A percentile compares a stretch with the other conserved stretches of the same genome.
phyloP scores from a whole-genome alignment of 2,113 vertebrate species.

The Arothron firmamentum region DNA sequence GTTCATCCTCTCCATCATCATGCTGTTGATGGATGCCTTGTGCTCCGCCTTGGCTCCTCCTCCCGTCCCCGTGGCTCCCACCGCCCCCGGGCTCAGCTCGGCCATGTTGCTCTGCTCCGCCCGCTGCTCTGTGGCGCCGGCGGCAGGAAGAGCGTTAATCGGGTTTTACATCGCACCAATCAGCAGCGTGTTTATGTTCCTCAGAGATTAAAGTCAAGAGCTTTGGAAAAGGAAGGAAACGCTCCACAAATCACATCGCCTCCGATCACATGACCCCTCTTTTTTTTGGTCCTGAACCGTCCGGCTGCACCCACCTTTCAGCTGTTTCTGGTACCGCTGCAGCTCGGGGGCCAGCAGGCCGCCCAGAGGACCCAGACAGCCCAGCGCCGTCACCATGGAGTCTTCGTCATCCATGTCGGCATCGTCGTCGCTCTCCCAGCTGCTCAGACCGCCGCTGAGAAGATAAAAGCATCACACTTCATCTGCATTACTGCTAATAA shows the following conservation, averaged over 20 bases:
- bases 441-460: slow-evolving; percentile 68
- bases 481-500: neutral
- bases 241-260: neutral
- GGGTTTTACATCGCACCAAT: neutral
- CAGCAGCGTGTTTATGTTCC: neutral
- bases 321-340: slow-evolving; percentile 89
- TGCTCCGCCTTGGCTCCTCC: slow-evolving; percentile 82
- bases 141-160: neutral
- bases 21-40: slow-evolving; percentile 91
- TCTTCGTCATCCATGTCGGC: slow-evolving; percentile 91
- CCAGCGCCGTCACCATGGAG: slow-evolving; percentile 81
- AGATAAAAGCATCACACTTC: neutral
- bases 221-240: slow-evolving; percentile 3
- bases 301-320: slow-evolving; percentile 81
- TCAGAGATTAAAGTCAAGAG: slow-evolving; percentile 7
- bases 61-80: slow-evolving; percentile 79
- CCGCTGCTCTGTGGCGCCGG: slow-evolving; percentile 75
- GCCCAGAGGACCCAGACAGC: slow-evolving; percentile 91
- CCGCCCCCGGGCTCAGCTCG: slow-evolving; percentile 91
- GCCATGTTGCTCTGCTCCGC: slow-evolving; percentile 87
- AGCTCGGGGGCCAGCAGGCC: slow-evolving; percentile 90
- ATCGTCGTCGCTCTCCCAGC: slow-evolving; percentile 93
- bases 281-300: neutral
- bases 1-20: slow-evolving; percentile 99
- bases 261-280: neutral